Evolutionary conservation across 2,888 invertebrate genomes (phyloP).

Genomic region (Drosophila paucipuncta): DNA sequence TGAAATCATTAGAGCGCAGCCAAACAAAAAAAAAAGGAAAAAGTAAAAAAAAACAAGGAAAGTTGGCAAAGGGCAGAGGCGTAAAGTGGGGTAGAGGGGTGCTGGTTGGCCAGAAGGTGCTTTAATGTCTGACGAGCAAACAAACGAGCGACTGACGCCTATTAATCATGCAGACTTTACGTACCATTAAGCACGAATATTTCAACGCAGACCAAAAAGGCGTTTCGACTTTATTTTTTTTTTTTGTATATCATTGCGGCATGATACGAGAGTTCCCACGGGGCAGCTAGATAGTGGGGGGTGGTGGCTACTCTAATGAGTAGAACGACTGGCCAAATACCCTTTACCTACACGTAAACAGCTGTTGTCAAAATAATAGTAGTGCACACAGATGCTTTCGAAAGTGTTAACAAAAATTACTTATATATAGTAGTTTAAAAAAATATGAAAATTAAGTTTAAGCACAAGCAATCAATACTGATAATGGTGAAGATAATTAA

Average conservation of each 20-base stretch:
- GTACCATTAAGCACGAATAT: slow-evolving; percentile 77
- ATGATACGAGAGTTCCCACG: slow-evolving; percentile 45
- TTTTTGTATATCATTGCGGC: slow-evolving; percentile 50
- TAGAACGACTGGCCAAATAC: slow-evolving; percentile 14
- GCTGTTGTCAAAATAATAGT: not conserved
- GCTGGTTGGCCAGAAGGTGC: slow-evolving; percentile 13
- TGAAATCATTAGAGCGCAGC: slow-evolving; percentile 75
- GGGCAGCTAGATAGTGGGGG: not conserved
- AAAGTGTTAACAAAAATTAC: not conserved
- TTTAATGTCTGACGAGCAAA: slow-evolving; percentile 74
- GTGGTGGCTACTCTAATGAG: not conserved
- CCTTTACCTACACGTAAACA: not conserved
- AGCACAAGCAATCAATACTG: not conserved
- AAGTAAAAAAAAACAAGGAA: slow-evolving; percentile 10
- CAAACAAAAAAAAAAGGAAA: slow-evolving; percentile 24
- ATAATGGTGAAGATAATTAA: no score
- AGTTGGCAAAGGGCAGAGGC: not conserved
- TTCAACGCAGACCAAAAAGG: slow-evolving; percentile 46
- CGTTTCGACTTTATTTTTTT: slow-evolving; percentile 33
- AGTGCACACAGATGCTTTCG: not conserved
- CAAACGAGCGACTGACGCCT: slow-evolving; percentile 76
- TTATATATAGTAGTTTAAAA: not conserved
- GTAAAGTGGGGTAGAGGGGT: not conserved
- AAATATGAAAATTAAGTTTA: not conserved
- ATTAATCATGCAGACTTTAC: slow-evolving; percentile 79